These are phyloP conservation scores for Brachionichthys hirsutus DNA, from an alignment of 2,113 vertebrate genomes.

Conservation along the genomic window DNA sequence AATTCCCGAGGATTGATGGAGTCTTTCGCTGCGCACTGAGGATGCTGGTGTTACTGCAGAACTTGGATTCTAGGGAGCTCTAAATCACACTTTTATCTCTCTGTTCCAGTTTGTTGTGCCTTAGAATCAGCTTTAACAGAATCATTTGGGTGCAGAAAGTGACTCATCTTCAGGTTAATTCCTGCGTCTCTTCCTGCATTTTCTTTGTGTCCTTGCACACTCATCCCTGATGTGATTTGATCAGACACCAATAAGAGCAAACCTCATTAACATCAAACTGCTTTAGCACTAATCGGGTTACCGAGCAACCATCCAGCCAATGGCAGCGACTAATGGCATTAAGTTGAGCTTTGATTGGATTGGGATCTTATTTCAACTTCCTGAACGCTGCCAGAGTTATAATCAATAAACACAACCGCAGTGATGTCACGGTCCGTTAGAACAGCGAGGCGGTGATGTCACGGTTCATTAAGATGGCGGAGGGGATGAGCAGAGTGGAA, in stretches of 20 bases:
- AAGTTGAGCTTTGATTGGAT: constrained; percentile 68
- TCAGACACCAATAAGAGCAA: constrained; percentile 76
- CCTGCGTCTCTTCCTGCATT: not conserved
- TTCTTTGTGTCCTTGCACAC: constrained; percentile 1
- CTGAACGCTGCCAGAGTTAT: constrained; percentile 73
- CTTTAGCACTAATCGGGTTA: constrained; percentile 73
- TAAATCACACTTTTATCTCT: constrained; percentile 27
- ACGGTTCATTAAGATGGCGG: constrained; percentile 56
- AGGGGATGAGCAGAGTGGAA: constrained; percentile 21
- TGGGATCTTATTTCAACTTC: constrained; percentile 75
- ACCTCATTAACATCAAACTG: constrained; percentile 76
- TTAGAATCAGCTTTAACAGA: constrained; percentile 50
- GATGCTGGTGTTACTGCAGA: constrained; percentile 30
- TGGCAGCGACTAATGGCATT: constrained; percentile 75
- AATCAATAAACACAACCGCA: constrained; percentile 72
- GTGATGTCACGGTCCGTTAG: constrained; percentile 72
- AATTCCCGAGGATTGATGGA: constrained; percentile 58
- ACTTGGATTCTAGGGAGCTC: constrained; percentile 32
- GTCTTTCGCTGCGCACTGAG: constrained; percentile 41
- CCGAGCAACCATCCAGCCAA: constrained; percentile 71
- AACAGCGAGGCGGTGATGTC: constrained; percentile 61
- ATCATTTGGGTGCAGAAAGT: constrained; percentile 25
- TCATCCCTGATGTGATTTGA: constrained; percentile 62
- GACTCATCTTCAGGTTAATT: constrained; percentile 27
- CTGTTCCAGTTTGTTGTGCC: constrained; percentile 36